phyloP scores from a whole-genome alignment of 1,140 invertebrate species.

The Trissolcus basalis region DNA sequence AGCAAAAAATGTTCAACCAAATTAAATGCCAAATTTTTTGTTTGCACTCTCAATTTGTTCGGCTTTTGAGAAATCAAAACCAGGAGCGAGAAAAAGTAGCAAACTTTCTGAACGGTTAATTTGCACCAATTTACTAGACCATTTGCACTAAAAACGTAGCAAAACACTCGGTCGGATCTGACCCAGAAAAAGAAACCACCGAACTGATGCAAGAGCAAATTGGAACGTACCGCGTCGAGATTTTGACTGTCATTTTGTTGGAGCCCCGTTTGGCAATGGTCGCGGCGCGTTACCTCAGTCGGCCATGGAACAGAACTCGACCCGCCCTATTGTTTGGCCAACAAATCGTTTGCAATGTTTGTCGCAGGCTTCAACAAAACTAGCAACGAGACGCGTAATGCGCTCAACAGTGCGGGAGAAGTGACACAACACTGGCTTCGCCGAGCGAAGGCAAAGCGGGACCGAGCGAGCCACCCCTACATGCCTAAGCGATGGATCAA shows the following conservation, averaged over 20 bases:
- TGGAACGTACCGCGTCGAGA: constrained; percentile 66
- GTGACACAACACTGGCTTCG: constrained; percentile 65
- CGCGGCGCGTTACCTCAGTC: constrained; percentile 14
- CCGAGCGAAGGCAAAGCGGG: constrained; percentile 45
- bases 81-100: no score
- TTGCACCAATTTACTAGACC: no score
- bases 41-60: no score
- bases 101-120: no score
- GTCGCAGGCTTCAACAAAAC: constrained; percentile 11
- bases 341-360: constrained; percentile 2
- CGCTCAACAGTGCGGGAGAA: constrained; percentile 55
- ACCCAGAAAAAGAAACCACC: neutral
- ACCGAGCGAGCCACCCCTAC: constrained; percentile 66
- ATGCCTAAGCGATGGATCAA: constrained; percentile 67
- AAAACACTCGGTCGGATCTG: neutral
- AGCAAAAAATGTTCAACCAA: no score
- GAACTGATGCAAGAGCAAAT: neutral
- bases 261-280: constrained; percentile 21
- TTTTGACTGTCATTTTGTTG: constrained; percentile 71
- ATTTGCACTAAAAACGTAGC: neutral
- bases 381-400: constrained; percentile 42
- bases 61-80: no score
- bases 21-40: no score
- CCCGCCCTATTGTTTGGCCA: no score
- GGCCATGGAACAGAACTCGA: no score